Percentiles rank a stretch among this genome's conserved stretches.
These are phyloP conservation scores for Heliconius ismenius DNA, from an alignment of 2,888 invertebrate species.

Conservation along the genomic window DNA sequence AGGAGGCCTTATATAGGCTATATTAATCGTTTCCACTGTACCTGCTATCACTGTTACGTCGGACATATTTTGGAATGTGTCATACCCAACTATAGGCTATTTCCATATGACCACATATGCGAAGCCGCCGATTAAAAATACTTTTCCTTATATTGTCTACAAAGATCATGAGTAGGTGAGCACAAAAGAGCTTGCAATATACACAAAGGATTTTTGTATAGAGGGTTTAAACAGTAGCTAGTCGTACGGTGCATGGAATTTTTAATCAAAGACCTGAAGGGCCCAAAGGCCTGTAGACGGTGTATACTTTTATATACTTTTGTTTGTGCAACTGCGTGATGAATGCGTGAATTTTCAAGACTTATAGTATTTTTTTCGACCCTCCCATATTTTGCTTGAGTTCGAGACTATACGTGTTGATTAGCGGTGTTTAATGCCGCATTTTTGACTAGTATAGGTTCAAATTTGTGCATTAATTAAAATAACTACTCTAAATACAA, in stretches of 20 bases:
- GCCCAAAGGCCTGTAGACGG: slow-evolving; percentile 29
- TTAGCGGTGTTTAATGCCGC: too few species aligned
- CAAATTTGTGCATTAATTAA: too few species aligned
- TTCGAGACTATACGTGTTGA: background rate
- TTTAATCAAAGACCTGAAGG: slow-evolving; percentile 40
- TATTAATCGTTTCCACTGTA: too few species aligned
- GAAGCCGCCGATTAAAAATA: background rate
- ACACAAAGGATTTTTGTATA: slow-evolving; percentile 37
- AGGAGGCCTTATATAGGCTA: too few species aligned
- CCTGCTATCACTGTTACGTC: too few species aligned
- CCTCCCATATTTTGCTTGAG: accelerated
- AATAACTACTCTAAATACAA: too few species aligned
- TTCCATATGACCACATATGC: background rate
- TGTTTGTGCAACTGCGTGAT: background rate
- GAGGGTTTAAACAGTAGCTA: slow-evolving; percentile 30
- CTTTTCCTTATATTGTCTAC: background rate
- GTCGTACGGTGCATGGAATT: slow-evolving; percentile 36
- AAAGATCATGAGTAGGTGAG: background rate
- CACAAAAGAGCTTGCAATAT: slow-evolving; percentile 29
- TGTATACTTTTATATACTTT: slow-evolving; percentile 23
- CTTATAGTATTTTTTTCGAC: background rate
- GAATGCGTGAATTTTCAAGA: background rate
- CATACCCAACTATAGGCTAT: background rate
- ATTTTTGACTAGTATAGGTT: too few species aligned
- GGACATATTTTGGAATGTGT: too few species aligned